phyloP scores from a whole-genome alignment of 2,113 vertebrate species.

The Riparia riparia region DNA sequence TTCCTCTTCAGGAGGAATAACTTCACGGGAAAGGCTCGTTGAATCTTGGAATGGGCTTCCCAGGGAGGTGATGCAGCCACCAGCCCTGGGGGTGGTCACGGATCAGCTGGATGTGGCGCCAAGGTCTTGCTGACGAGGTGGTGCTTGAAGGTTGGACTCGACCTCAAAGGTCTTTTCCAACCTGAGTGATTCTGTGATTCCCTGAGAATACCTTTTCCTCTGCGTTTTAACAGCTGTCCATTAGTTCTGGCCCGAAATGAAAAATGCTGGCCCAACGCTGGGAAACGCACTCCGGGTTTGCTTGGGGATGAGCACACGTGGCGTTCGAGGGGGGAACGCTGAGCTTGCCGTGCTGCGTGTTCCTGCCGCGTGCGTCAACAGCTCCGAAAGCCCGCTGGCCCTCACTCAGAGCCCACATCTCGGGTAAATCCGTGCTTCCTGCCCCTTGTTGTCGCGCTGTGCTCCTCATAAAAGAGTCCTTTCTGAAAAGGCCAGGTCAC shows the following conservation, averaged over 20 bases:
- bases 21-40: too few species aligned
- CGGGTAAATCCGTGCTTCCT: not conserved
- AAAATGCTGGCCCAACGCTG: not conserved
- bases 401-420: not conserved
- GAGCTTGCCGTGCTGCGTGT: not conserved
- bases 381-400: not conserved
- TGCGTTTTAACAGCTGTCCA: not conserved
- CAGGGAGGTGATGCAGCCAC: accelerated
- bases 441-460: not conserved
- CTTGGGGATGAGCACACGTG: not conserved
- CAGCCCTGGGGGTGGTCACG: not conserved
- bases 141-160: accelerated
- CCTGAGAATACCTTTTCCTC: not conserved
- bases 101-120: not conserved
- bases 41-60: too few species aligned
- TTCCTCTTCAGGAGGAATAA: not conserved
- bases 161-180: not conserved
- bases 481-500: not conserved
- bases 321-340: too few species aligned
- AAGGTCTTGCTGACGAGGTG: not conserved
- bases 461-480: not conserved
- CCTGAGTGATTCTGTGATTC: not conserved
- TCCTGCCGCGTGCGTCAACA: not conserved
- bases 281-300: not conserved
- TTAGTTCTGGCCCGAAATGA: not conserved